A percentile compares a stretch with the other conserved stretches of the same genome.
Evolutionary conservation across 2,888 invertebrate genomes (phyloP).

Genomic region (Oscheius sp.): DNA sequence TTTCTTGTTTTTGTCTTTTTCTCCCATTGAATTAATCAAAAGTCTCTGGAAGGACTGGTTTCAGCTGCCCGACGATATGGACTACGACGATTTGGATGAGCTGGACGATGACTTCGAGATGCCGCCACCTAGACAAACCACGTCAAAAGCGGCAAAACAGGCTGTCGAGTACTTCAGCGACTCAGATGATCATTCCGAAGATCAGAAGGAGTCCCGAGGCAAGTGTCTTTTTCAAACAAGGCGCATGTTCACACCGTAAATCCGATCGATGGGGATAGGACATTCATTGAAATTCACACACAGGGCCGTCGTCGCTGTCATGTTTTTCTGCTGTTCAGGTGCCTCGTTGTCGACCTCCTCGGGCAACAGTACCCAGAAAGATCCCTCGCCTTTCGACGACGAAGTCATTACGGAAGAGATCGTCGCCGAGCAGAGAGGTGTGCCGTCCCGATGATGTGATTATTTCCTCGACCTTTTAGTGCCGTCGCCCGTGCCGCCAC

Average conservation of each 20-base stretch:
- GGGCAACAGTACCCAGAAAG: conserved; percentile 57
- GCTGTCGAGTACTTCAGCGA: conserved; percentile 51
- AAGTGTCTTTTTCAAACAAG: neutral
- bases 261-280: neutral
- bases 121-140: conserved; percentile 4
- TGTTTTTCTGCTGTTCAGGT: conserved; percentile 34
- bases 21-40: too few species aligned
- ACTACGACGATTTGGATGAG: conserved; percentile 47
- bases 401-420: conserved; percentile 39
- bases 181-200: conserved; percentile 19
- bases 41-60: neutral
- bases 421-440: neutral
- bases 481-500: conserved; percentile 24
- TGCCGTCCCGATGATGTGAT: too few species aligned
- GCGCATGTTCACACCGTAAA: too few species aligned
- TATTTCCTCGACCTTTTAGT: conserved; percentile 14
- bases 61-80: conserved; percentile 42
- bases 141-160: conserved; percentile 30
- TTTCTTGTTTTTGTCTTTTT: neutral
- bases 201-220: conserved; percentile 25
- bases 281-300: conserved; percentile 5
- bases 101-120: conserved; percentile 31
- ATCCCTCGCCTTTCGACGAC: conserved; percentile 47
- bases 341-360: conserved; percentile 52
- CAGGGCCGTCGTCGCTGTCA: neutral